Percentiles rank a stretch among this genome's conserved stretches.
These are phyloP conservation scores for Oeneis ivallda DNA, from an alignment of 2,888 invertebrate genomes.

Conservation along the genomic window DNA sequence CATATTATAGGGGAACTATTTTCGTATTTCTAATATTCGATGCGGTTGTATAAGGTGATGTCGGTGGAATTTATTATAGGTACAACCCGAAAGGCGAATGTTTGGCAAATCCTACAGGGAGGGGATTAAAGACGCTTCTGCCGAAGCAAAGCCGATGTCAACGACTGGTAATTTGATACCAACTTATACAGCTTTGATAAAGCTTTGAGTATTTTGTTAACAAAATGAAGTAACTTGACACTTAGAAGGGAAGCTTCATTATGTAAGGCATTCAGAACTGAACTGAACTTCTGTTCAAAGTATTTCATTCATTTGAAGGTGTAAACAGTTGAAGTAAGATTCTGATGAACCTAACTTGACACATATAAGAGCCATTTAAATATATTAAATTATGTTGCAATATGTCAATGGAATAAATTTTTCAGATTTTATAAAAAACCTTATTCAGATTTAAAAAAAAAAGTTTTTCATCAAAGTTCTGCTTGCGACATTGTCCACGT, in stretches of 20 bases:
- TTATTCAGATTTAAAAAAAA: too few relatives aligned
- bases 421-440: too few relatives aligned
- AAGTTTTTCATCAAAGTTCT: too few relatives aligned
- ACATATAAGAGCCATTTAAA: too few relatives aligned
- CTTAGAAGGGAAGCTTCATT: conserved; percentile 17
- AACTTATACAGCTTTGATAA: conserved; percentile 27
- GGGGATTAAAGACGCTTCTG: conserved; percentile 31
- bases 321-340: too few relatives aligned
- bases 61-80: conserved; percentile 15
- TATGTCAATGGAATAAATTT: too few relatives aligned
- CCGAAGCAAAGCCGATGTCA: conserved; percentile 30
- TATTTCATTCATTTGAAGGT: not conserved
- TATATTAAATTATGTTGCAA: too few relatives aligned
- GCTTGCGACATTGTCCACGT: too few relatives aligned
- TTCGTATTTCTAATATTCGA: conserved; percentile 16
- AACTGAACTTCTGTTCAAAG: not conserved
- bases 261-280: not conserved
- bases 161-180: conserved; percentile 35
- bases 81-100: conserved; percentile 8
- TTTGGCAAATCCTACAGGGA: conserved; percentile 23
- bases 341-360: not conserved
- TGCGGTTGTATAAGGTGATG: conserved; percentile 3
- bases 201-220: conserved; percentile 25
- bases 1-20: conserved; percentile 20
- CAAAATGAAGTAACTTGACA: conserved; percentile 27